Conservation (phyloP, 2,113 vertebrate species). For the Pangasianodon gigas region DNA sequence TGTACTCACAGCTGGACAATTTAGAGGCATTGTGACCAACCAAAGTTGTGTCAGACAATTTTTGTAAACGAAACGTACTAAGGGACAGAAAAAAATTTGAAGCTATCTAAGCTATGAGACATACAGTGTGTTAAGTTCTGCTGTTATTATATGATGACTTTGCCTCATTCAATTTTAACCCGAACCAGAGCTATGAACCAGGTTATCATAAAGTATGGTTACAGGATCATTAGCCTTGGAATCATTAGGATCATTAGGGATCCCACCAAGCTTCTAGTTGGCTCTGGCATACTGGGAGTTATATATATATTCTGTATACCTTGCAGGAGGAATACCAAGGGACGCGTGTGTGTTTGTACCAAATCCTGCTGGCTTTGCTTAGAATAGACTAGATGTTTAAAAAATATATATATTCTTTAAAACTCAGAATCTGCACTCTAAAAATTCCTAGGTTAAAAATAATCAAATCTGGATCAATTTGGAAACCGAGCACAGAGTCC, state of each 20-base stretch:
- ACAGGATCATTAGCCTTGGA: not conserved
- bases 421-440: not conserved
- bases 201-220: not conserved
- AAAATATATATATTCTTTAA: not conserved
- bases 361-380: not conserved
- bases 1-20: too few species aligned
- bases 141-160: not conserved
- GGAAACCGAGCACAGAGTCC: not conserved
- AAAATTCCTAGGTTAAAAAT: not conserved
- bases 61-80: not conserved
- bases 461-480: not conserved
- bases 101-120: not conserved
- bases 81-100: not conserved
- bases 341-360: not conserved
- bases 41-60: too few species aligned
- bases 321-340: not conserved
- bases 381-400: not conserved
- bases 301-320: not conserved
- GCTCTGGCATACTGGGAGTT: not conserved
- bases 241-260: too few species aligned
- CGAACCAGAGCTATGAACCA: not conserved
- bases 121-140: not conserved
- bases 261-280: too few species aligned
- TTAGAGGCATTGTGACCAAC: too few species aligned
- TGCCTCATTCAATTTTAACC: not conserved